Evolutionary conservation across 2,888 invertebrate genomes (phyloP).

Genomic region (Liopterus haemorrhoidalis): DNA sequence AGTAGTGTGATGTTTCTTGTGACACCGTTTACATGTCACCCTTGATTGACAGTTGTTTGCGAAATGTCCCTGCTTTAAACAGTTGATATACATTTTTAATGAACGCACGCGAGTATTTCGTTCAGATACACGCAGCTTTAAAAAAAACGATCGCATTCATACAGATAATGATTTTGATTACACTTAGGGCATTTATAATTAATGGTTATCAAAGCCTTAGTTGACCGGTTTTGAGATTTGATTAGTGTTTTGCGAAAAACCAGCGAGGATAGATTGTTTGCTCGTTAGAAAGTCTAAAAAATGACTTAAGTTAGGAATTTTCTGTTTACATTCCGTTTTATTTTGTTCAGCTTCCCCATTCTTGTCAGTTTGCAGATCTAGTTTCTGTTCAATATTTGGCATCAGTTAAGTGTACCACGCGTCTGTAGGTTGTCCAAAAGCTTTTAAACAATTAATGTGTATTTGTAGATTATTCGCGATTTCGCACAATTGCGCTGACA

Average conservation of each 20-base stretch:
- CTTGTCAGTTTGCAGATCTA: slow-evolving; percentile 28
- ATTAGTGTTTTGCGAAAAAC: not conserved
- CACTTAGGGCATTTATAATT: no score
- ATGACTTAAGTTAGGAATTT: no score
- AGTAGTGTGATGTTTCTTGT: not conserved
- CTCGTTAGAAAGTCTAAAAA: no score
- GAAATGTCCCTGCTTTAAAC: not conserved
- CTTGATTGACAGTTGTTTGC: not conserved
- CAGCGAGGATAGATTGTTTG: no score
- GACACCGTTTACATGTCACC: not conserved
- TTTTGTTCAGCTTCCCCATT: slow-evolving; percentile 30
- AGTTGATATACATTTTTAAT: not conserved
- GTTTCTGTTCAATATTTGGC: slow-evolving; percentile 30
- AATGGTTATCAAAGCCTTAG: no score
- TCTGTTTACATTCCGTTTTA: slow-evolving; percentile 16
- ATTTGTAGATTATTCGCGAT: slow-evolving; percentile 26
- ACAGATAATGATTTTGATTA: not conserved
- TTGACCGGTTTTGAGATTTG: not conserved
- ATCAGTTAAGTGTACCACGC: slow-evolving; percentile 32
- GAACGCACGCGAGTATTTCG: not conserved
- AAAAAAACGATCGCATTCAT: not conserved
- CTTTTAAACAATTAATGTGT: slow-evolving; percentile 26
- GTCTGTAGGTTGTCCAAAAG: slow-evolving; percentile 31
- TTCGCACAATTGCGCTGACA: slow-evolving; percentile 21
- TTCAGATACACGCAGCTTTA: not conserved